phyloP scores from a whole-genome alignment of 2,113 vertebrate genomes.

The Macrotis lagotis region DNA sequence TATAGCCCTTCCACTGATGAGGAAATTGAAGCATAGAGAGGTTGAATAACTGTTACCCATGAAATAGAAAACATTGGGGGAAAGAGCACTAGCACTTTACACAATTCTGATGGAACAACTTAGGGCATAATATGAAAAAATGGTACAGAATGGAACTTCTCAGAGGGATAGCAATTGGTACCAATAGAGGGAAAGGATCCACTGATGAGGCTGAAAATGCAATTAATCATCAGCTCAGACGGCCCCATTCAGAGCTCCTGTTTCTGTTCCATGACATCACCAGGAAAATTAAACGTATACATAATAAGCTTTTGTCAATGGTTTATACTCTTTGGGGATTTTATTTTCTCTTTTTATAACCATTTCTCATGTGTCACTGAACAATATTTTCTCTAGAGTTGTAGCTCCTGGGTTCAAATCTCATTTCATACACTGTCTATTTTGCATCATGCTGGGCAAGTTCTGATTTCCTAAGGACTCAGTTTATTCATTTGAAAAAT shows the following conservation, averaged over 20 bases:
- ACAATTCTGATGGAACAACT: background rate
- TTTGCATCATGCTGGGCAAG: background rate
- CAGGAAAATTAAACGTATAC: constrained; percentile 40
- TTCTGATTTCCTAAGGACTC: background rate
- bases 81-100: background rate
- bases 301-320: constrained; percentile 44
- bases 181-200: background rate
- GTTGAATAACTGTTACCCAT: background rate
- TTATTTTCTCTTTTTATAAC: constrained; percentile 45
- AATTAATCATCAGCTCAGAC: background rate
- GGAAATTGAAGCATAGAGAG: background rate
- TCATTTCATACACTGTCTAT: background rate
- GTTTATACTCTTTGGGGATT: background rate
- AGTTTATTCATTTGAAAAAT: background rate
- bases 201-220: background rate
- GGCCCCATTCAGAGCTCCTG: constrained; percentile 6
- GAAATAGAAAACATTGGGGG: background rate
- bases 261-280: constrained; percentile 7
- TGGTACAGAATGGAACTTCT: background rate
- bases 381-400: background rate
- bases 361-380: constrained; percentile 39
- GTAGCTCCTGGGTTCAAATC: background rate
- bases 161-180: background rate
- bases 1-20: background rate
- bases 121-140: background rate